Evolutionary conservation across 1,140 invertebrate species (phyloP).

Genomic region (Subanguina moxae): DNA sequence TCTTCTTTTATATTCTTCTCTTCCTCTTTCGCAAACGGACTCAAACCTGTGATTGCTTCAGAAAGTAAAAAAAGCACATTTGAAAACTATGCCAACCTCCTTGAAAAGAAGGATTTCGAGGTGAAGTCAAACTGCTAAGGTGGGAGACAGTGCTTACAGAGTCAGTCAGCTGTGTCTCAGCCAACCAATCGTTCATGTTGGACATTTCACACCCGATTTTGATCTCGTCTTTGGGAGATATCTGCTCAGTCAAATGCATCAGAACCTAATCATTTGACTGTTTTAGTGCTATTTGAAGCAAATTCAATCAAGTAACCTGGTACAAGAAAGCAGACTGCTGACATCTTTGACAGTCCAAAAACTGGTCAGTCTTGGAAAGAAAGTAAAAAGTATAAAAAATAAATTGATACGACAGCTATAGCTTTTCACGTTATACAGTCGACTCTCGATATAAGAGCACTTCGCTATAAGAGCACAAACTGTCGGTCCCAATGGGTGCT

Average conservation of each 20-base stretch:
- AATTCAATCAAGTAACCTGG: slow-evolving; percentile 67
- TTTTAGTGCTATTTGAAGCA: background rate
- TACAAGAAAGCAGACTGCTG: slow-evolving; percentile 88
- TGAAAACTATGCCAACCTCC: background rate
- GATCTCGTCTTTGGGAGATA: slow-evolving; percentile 64
- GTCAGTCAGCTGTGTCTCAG: slow-evolving; percentile 34
- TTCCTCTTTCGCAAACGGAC: background rate
- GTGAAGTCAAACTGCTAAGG: slow-evolving; percentile 43
- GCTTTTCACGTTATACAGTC: no score
- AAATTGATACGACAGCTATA: no score
- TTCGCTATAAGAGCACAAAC: no score
- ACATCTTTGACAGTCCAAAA: slow-evolving; percentile 78
- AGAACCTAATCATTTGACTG: slow-evolving; percentile 35
- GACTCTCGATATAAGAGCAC: no score
- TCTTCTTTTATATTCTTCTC: background rate
- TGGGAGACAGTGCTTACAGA: slow-evolving; percentile 38
- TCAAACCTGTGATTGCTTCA: slow-evolving; percentile 1
- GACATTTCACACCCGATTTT: slow-evolving; percentile 50
- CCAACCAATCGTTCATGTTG: slow-evolving; percentile 30
- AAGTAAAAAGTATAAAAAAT: no score
- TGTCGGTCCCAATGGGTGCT: no score
- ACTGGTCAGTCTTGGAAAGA: slow-evolving; percentile 57
- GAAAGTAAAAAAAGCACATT: slow-evolving; percentile 9
- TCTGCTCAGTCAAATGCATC: slow-evolving; percentile 60
- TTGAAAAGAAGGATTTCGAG: slow-evolving; percentile 30